phyloP scores from a whole-genome alignment of 2,113 vertebrate genomes.

The Actenoides lindsayi region DNA sequence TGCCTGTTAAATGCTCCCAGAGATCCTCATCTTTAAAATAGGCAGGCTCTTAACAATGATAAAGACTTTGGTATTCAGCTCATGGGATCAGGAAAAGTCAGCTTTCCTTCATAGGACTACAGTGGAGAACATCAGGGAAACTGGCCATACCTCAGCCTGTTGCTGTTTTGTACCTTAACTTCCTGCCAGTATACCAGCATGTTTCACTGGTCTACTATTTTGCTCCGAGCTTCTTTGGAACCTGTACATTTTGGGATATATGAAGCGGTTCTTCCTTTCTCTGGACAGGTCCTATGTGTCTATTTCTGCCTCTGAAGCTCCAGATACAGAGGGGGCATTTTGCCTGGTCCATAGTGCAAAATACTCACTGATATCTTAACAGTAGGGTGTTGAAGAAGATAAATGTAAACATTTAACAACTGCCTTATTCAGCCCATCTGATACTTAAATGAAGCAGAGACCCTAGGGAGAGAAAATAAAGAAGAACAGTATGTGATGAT shows the following conservation, averaged over 20 bases:
- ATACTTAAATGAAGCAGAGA: background rate
- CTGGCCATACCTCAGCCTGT: fast-evolving
- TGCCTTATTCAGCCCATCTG: background rate
- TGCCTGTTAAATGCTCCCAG: background rate
- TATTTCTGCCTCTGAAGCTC: background rate
- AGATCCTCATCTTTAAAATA: background rate
- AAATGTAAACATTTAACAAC: conserved; percentile 17
- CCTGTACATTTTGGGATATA: background rate
- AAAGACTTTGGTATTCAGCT: background rate
- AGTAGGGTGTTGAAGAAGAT: background rate
- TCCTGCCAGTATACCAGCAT: background rate
- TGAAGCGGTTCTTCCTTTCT: background rate
- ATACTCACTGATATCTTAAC: background rate
- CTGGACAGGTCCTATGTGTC: background rate
- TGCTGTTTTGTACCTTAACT: background rate
- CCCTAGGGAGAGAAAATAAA: conserved; percentile 9
- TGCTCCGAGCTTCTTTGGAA: background rate
- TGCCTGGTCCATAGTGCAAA: background rate
- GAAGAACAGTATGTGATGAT: background rate
- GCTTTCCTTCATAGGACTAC: background rate
- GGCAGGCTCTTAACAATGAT: background rate
- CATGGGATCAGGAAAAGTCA: background rate
- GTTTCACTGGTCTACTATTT: background rate
- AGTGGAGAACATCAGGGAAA: background rate
- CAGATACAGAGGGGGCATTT: background rate